Evolutionary conservation across 2,113 vertebrate species (phyloP), one percentile per base, ranked within the genome.

Genomic region (Dasyornis broadbenti): DNA sequence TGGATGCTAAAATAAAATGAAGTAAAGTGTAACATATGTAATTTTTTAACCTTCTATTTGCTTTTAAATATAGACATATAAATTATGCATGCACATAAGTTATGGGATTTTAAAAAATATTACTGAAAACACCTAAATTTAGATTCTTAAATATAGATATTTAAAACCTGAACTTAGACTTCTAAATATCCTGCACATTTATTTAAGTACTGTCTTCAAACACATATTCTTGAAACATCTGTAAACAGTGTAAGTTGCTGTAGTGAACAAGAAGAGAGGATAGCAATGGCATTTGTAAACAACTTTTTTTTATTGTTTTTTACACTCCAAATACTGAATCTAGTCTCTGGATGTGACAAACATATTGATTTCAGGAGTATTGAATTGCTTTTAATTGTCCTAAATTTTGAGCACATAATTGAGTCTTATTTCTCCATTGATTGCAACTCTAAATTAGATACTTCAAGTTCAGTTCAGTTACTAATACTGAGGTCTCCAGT

Each of bases 181-280:
- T 64, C 15, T 52, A 50, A 81, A 35, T 37, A 53, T 2, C 17
- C 7, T 47, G 7, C 8, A 37, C 0, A 0, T 68, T 23, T 30
- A 2, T 72, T 72, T 78, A 80, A 60, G 2, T 44, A 28, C 6
- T 65, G 6, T 50, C 27, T 91, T 95, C 15, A 75, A 47, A 20
- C 3, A 49, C 6, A 23, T 37, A 24, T 9, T 54, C 31, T 78
- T 70, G 31, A 91, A 91, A 49, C 0, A 1, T 66, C 21, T 13
- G 7, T 50, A 42, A 76, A 49, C 5, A 2, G 0, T 19, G 5
- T 19, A 86, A 79, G 8, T 19, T 78, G 4, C 30, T 64, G 5
- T 28, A 76, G 47, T 66, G 31, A 85, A 33, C 1, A 0, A 68
- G 7, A 7, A 64, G 18, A 44, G 3, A 50, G 24, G 9, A 21